Evolutionary conservation across 2,113 vertebrate species (phyloP).

Genomic region (Tapirus terrestris): DNA sequence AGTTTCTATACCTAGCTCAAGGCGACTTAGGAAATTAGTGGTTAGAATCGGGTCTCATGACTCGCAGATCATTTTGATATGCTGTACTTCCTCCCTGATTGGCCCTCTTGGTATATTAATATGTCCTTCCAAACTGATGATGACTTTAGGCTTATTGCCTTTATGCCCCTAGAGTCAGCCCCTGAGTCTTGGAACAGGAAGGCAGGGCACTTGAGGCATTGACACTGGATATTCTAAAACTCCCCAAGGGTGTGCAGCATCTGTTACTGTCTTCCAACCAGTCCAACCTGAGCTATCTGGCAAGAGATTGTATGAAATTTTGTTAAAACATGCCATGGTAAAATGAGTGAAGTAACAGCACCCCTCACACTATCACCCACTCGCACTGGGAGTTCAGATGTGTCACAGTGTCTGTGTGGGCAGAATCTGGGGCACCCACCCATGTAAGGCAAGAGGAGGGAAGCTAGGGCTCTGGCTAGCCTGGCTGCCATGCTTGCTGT

Average conservation of each 20-base stretch:
- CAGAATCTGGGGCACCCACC: not conserved
- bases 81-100: not conserved
- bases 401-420: not conserved
- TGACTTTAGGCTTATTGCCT: not conserved
- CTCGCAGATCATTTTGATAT: not conserved
- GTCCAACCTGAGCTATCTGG: not conserved
- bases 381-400: not conserved
- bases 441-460: not conserved
- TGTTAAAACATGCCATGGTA: not conserved
- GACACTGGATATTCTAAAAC: not conserved
- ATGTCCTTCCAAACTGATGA: not conserved
- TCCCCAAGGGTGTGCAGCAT: not conserved
- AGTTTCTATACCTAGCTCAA: not conserved
- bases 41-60: not conserved
- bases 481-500: rapidly evolving
- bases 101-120: not conserved
- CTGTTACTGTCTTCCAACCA: not conserved
- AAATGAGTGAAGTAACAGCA: not conserved
- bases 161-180: not conserved
- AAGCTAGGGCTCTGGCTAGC: not conserved
- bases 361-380: not conserved
- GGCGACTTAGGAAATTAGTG: not conserved
- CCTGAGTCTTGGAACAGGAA: not conserved
- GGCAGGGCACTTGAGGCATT: not conserved
- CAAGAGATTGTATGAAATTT: not conserved